Percentiles rank a stretch among this genome's conserved stretches.
Evolutionary conservation across 2,113 vertebrate genomes (phyloP).

Genomic region (Oplegnathus fasciatus): DNA sequence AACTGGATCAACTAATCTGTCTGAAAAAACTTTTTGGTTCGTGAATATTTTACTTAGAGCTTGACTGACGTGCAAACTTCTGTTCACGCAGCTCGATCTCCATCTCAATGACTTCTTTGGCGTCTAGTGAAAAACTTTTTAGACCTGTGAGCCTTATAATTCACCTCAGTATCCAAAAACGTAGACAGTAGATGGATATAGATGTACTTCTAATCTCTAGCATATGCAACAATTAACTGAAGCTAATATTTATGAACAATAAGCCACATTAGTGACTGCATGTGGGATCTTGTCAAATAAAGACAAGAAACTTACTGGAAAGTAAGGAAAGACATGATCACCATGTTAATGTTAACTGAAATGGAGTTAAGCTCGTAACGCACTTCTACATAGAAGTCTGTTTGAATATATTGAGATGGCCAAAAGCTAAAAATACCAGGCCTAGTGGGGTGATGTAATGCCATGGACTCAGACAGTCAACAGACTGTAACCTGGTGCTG

Average conservation of each 20-base stretch:
- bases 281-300: not conserved
- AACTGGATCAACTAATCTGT: not conserved
- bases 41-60: not conserved
- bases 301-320: not conserved
- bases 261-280: not conserved
- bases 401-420: not conserved
- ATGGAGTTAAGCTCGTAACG: not conserved
- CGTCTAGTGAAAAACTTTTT: not conserved
- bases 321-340: not conserved
- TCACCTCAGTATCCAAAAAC: not conserved
- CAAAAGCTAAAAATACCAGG: not conserved
- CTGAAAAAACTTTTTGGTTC: not conserved
- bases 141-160: not conserved
- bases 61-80: not conserved
- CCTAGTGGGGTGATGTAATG: not conserved
- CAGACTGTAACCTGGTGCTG: constrained; percentile 2
- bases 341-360: not conserved
- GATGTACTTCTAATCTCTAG: not conserved
- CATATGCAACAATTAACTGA: not conserved
- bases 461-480: not conserved
- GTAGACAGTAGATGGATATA: not conserved
- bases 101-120: not conserved
- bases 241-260: not conserved
- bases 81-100: not conserved
- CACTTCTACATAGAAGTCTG: not conserved